Evolutionary conservation across 92 coral and sea anemone species (phyloP).

Genomic region (Epizoanthus rinbou): DNA sequence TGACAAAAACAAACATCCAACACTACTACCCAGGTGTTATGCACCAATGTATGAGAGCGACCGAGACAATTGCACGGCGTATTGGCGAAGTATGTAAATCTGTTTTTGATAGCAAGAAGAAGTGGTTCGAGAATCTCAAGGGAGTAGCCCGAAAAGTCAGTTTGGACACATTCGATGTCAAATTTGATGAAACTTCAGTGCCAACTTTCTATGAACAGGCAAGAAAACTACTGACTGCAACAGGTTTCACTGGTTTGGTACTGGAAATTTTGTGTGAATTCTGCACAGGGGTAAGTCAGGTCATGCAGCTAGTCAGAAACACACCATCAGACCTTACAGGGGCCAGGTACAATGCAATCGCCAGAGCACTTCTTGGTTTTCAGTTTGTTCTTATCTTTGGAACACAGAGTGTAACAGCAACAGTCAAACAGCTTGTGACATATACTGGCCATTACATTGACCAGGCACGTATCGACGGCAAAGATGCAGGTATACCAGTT

Average conservation of each 20-base stretch:
- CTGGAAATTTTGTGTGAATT: conserved; percentile 21
- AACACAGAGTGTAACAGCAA: conserved; percentile 46
- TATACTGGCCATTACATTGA: conserved; percentile 7
- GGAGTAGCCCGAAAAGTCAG: conserved; percentile 45
- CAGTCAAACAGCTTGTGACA: conserved; percentile 48
- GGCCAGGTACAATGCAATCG: conserved; percentile 9
- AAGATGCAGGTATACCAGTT: background rate
- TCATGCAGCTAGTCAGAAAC: background rate
- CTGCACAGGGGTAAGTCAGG: conserved; percentile 4
- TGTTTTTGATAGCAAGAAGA: conserved; percentile 25
- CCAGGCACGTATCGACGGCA: too few species aligned
- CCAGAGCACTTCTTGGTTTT: conserved; percentile 47
- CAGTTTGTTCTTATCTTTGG: conserved; percentile 50
- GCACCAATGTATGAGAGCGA: conserved; percentile 57
- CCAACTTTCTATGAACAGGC: conserved; percentile 22
- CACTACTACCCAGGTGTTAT: conserved; percentile 55
- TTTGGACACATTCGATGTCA: conserved; percentile 2
- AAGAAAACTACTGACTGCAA: conserved; percentile 1
- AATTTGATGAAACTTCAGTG: conserved; percentile 46
- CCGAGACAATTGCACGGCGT: conserved; percentile 55
- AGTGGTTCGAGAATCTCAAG: conserved; percentile 46
- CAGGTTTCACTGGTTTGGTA: conserved; percentile 14
- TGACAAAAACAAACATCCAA: conserved; percentile 31
- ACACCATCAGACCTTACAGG: conserved; percentile 44
- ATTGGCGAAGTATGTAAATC: conserved; percentile 50